Conservation (phyloP, 2,888 invertebrate genomes). For the Metopia argyrocephala region DNA sequence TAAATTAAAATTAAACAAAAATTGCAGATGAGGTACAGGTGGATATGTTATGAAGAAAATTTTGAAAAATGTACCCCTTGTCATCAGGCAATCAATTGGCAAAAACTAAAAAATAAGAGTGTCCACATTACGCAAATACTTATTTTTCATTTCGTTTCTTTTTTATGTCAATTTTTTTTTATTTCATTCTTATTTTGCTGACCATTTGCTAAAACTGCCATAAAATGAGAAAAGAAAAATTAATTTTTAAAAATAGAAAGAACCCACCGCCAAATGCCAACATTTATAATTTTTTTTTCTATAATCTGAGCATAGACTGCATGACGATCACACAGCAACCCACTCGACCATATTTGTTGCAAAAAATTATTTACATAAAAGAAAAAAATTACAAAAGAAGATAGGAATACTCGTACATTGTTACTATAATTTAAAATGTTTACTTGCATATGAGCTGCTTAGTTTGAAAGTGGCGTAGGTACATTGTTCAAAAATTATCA, state of each 20-base stretch:
- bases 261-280: slow-evolving; percentile 34
- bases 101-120: slow-evolving; percentile 17
- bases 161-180: slow-evolving; percentile 3
- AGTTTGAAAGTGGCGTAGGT: no score
- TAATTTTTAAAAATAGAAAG: background rate
- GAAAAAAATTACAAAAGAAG: no score
- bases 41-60: background rate
- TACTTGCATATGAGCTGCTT: no score
- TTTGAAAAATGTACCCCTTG: slow-evolving; percentile 58
- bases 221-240: slow-evolving; percentile 18
- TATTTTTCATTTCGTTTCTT: background rate
- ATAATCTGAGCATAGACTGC: slow-evolving; percentile 59
- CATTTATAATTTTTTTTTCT: slow-evolving; percentile 38
- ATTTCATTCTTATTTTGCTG: slow-evolving; percentile 5
- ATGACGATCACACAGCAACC: slow-evolving; percentile 58
- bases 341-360: slow-evolving; percentile 36
- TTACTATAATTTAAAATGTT: no score
- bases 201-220: slow-evolving; percentile 28
- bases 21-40: background rate
- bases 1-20: slow-evolving; percentile 23
- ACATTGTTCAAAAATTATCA: no score
- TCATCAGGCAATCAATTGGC: slow-evolving; percentile 59
- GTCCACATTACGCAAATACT: slow-evolving; percentile 50
- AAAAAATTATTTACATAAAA: slow-evolving; percentile 39
- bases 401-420: no score